Evolutionary conservation across 2,888 invertebrate species (phyloP), one percentile per base, ranked within the genome.

Genomic region (Diarsia mendica): DNA sequence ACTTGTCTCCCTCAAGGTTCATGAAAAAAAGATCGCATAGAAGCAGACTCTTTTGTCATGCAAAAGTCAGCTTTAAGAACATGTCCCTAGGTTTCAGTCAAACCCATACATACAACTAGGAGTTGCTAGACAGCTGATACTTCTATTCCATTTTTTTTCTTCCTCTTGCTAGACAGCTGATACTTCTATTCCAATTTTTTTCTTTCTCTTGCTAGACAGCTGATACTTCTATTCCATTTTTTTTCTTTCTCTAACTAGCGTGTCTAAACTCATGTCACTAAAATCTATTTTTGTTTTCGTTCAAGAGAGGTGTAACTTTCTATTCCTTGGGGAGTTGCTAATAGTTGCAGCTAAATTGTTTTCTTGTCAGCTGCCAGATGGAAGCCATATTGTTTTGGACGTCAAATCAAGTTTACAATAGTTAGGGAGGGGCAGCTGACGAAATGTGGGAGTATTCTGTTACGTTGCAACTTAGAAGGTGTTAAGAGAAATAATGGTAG

Each of bases 361-460:
- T 90, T 88, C 91, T 87, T 90, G 92, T 90, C 90, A 88, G 87
- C 77, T 82, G 86, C 88, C 92, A 93, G 92, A 93, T 93, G 93
- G 88, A 82, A 86, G 90, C 87, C 87, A 90, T 91, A 91, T 91
- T 91, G 90, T 89, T 90, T 87, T 89, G 89, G 85, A 87, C 89
- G 88, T 89, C 88, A 91, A 87, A 90, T 88, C 89, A 89, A 91
- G 91, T 92, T 91, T 90, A 90, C 89, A 91, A 85, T 89, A 90
- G 88, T 86, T 87, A 77, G 88, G 88, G 86, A 76, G 85, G 79
- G 73, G 77, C 87, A 85, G 84, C 87, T 90, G 89, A 84, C 79
- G 77, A 82, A 72, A 71, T 77, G 83, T 76, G 53, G 80, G 44
- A 63, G 75, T 90, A 91, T 90, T 90, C 89, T 87, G 86, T 83